Evolutionary conservation across 1,140 invertebrate species (phyloP).

Genomic region (Artemia franciscana): DNA sequence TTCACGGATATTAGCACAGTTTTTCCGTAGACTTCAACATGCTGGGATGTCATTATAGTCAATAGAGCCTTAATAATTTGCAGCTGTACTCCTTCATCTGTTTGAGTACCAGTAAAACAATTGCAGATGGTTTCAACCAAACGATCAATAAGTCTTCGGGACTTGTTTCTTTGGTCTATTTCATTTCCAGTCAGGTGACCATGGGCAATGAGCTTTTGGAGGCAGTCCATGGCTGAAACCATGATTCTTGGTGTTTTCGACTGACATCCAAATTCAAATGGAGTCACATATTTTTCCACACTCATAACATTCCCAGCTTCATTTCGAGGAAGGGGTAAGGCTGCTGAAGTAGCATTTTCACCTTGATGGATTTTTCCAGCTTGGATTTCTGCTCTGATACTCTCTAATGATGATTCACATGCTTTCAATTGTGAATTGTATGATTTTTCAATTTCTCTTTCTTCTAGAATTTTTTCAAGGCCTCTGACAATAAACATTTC

Average conservation of each 20-base stretch:
- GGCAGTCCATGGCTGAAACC: slow-evolving; percentile 80
- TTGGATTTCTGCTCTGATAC: slow-evolving; percentile 58
- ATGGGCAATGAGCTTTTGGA: slow-evolving; percentile 96
- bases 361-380: slow-evolving; percentile 24
- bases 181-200: slow-evolving; percentile 90
- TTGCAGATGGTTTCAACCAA: slow-evolving; percentile 94
- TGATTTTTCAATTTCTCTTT: slow-evolving; percentile 87
- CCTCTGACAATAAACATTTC: slow-evolving; percentile 94
- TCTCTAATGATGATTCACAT: slow-evolving; percentile 86
- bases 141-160: slow-evolving; percentile 74
- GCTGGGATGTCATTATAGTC: slow-evolving; percentile 89
- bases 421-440: slow-evolving; percentile 85
- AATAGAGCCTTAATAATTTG: slow-evolving; percentile 96
- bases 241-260: slow-evolving; percentile 87
- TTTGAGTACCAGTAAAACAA: slow-evolving; percentile 89
- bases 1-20: slow-evolving; percentile 81
- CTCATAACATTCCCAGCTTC: slow-evolving; percentile 58
- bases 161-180: slow-evolving; percentile 60
- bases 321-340: slow-evolving; percentile 65
- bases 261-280: slow-evolving; percentile 93
- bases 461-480: slow-evolving; percentile 83
- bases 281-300: slow-evolving; percentile 90
- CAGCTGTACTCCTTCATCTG: slow-evolving; percentile 92
- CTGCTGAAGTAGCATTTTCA: slow-evolving; percentile 50
- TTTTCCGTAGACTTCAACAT: slow-evolving; percentile 93